Evolutionary conservation across 2,888 invertebrate genomes (phyloP).

Genomic region (Sarcophaga carnaria): DNA sequence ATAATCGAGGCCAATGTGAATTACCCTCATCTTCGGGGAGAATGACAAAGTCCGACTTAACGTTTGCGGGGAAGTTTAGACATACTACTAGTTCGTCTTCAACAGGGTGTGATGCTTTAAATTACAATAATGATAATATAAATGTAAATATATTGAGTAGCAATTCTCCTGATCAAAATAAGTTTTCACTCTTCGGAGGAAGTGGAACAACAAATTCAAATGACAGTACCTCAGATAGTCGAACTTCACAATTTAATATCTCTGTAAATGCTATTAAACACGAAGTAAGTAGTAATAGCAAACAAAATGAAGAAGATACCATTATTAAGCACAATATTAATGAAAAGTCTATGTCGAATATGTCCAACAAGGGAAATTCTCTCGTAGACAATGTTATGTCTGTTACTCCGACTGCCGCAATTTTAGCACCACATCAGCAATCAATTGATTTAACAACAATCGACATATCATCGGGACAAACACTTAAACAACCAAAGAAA

Average conservation of each 20-base stretch:
- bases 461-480: conserved; percentile 34
- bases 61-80: conserved; percentile 80
- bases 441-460: conserved; percentile 40
- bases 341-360: conserved; percentile 53
- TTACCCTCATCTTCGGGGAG: conserved; percentile 32
- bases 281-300: conserved; percentile 27
- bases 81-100: conserved; percentile 69
- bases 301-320: conserved; percentile 32
- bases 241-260: conserved; percentile 74
- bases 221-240: conserved; percentile 77
- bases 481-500: conserved; percentile 75
- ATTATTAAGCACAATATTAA: conserved; percentile 28
- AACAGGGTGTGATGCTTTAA: conserved; percentile 41
- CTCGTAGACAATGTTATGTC: conserved; percentile 43
- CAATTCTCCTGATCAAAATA: conserved; percentile 40
- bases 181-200: conserved; percentile 64
- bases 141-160: conserved; percentile 27
- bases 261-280: conserved; percentile 60
- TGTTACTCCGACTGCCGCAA: not conserved
- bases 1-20: conserved; percentile 46
- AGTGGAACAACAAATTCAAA: conserved; percentile 72
- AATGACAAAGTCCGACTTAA: conserved; percentile 74
- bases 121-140: conserved; percentile 47
- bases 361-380: conserved; percentile 38
- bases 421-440: conserved; percentile 16